Percentiles rank a stretch among this genome's conserved stretches.
Evolutionary conservation across 2,113 vertebrate genomes (phyloP).

Genomic region (Tetraodon nigroviridis): DNA sequence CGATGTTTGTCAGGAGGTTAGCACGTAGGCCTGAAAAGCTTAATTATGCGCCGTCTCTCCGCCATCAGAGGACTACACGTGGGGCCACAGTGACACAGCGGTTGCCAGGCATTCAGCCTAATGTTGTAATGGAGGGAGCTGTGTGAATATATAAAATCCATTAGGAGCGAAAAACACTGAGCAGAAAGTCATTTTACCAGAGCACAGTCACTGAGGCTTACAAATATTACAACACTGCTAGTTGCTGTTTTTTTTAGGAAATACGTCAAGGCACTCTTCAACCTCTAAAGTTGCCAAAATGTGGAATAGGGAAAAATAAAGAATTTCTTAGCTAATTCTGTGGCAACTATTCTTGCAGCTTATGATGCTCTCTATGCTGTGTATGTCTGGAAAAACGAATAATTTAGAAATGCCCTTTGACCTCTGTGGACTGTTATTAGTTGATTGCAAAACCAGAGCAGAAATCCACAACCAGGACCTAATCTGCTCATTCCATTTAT

Average conservation of each 20-base stretch:
- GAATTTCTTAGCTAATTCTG: too few relatives aligned
- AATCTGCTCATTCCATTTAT: too few relatives aligned
- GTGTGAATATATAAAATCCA: constrained; percentile 65
- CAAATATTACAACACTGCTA: constrained; percentile 21
- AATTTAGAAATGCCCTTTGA: too few relatives aligned
- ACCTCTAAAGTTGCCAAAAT: constrained; percentile 14
- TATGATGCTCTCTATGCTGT: too few relatives aligned
- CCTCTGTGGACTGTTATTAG: too few relatives aligned
- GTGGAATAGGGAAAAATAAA: too few relatives aligned
- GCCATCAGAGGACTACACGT: constrained; percentile 61
- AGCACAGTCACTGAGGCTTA: constrained; percentile 25
- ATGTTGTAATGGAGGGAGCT: constrained; percentile 70
- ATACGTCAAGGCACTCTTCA: constrained; percentile 5
- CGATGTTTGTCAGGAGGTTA: constrained; percentile 61
- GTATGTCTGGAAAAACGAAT: too few relatives aligned
- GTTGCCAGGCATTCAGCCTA: constrained; percentile 69
- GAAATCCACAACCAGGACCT: too few relatives aligned
- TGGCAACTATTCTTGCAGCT: too few relatives aligned
- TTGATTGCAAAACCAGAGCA: too few relatives aligned
- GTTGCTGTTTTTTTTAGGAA: constrained; percentile 19
- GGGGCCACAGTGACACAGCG: constrained; percentile 66
- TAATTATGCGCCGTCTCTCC: constrained; percentile 64
- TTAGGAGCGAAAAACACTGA: constrained; percentile 48
- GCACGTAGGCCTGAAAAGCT: constrained; percentile 55
- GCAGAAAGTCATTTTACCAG: constrained; percentile 42